Conservation (phyloP, 2,113 vertebrate genomes). For the Barnardius zonarius region DNA sequence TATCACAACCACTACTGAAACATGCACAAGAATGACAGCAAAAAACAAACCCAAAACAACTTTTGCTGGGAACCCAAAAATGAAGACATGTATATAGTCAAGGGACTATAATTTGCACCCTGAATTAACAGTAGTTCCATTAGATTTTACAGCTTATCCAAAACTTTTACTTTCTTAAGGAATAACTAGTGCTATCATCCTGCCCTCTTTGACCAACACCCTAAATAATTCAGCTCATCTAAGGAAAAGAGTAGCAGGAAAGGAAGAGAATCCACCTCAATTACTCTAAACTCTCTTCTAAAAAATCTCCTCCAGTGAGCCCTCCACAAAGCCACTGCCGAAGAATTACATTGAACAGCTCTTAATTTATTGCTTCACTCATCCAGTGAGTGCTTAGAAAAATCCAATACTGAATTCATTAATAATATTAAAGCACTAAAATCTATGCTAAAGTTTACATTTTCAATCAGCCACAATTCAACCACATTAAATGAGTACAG, state of each 20-base stretch:
- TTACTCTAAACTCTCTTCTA: neutral
- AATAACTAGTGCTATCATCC: neutral
- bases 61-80: neutral
- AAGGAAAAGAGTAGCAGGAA: neutral
- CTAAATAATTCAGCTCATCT: neutral
- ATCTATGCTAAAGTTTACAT: neutral
- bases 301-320: neutral
- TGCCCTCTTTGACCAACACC: neutral
- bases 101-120: neutral
- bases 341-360: constrained; percentile 15
- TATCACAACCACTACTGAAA: neutral
- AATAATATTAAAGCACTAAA: constrained; percentile 41
- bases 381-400: constrained; percentile 28
- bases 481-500: neutral
- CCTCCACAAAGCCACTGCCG: neutral
- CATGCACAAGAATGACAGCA: neutral
- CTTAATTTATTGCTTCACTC: constrained; percentile 46
- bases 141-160: neutral
- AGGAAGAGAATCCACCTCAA: neutral
- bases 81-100: neutral
- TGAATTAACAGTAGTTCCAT: neutral
- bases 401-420: constrained; percentile 62
- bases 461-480: constrained; percentile 3
- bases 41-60: neutral
- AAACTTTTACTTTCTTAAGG: neutral